These are phyloP conservation scores for Acanthochromis polyacanthus DNA, from an alignment of 2,113 vertebrate species.

Conservation along the genomic window DNA sequence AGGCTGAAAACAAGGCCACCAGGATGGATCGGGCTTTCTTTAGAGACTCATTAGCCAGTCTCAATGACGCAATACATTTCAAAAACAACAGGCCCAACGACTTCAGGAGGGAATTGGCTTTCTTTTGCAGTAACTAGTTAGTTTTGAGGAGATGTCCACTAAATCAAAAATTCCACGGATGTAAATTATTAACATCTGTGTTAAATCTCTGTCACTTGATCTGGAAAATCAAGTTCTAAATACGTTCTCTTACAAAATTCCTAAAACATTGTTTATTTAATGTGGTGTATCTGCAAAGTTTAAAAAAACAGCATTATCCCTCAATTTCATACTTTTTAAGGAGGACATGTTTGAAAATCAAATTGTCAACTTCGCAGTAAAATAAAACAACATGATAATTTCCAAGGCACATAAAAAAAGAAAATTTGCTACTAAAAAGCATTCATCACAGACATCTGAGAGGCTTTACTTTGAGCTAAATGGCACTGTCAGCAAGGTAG, in stretches of 20 bases:
- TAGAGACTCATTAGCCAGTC: slow-evolving; percentile 64
- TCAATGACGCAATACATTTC: slow-evolving; percentile 59
- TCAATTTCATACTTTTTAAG: too few species aligned
- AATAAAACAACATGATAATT: too few species aligned
- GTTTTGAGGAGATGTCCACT: neutral
- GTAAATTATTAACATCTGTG: neutral
- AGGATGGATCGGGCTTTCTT: slow-evolving; percentile 58
- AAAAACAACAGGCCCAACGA: slow-evolving; percentile 45
- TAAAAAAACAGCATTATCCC: too few species aligned
- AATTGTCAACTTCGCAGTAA: neutral
- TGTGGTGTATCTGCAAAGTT: too few species aligned
- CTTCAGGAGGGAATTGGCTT: slow-evolving; percentile 49
- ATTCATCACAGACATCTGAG: neutral
- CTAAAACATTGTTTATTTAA: too few species aligned
- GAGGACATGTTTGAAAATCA: neutral
- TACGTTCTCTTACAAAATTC: too few species aligned
- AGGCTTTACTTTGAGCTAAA: neutral
- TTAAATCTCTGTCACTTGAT: too few species aligned
- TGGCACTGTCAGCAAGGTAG: neutral
- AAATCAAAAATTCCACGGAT: slow-evolving; percentile 5
- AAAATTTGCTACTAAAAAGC: neutral
- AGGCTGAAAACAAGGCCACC: slow-evolving; percentile 51
- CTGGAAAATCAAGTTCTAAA: too few species aligned
- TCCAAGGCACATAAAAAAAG: neutral
- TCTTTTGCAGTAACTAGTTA: slow-evolving; percentile 23